Evolutionary conservation across 2,888 invertebrate genomes (phyloP).

Genomic region (Schizaphis graminum): DNA sequence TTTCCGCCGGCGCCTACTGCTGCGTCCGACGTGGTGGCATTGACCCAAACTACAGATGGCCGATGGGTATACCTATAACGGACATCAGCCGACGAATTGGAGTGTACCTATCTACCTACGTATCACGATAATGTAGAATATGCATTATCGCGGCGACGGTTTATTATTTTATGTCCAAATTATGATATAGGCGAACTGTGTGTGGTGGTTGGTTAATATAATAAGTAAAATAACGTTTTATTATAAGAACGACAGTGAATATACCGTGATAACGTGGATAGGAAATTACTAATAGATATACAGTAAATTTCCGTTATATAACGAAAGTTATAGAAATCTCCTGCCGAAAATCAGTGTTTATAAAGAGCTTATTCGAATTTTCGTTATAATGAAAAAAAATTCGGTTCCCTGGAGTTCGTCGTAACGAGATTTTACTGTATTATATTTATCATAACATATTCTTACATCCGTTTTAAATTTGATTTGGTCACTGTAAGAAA

Average conservation of each 20-base stretch:
- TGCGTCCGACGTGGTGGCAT: background rate
- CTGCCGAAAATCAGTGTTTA: too few species aligned
- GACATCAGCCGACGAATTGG: background rate
- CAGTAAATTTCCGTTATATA: too few species aligned
- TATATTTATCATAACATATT: background rate
- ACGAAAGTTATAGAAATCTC: too few species aligned
- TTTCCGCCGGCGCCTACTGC: background rate
- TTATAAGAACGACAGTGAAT: background rate
- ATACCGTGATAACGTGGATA: background rate
- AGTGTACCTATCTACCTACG: background rate
- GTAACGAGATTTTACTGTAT: too few species aligned
- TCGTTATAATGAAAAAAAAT: too few species aligned
- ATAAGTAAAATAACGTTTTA: background rate
- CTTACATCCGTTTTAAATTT: background rate
- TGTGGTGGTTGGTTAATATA: too few species aligned
- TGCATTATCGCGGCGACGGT: background rate
- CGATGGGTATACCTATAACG: background rate
- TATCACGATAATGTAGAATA: too few species aligned
- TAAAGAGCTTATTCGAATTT: too few species aligned
- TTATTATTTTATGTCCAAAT: too few species aligned
- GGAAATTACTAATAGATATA: background rate
- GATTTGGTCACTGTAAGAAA: background rate
- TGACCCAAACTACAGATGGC: background rate
- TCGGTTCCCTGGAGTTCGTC: too few species aligned
- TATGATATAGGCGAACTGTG: too few species aligned